Evolutionary conservation across 2,113 vertebrate genomes (phyloP).

Genomic region (Eubucco bourcierii): DNA sequence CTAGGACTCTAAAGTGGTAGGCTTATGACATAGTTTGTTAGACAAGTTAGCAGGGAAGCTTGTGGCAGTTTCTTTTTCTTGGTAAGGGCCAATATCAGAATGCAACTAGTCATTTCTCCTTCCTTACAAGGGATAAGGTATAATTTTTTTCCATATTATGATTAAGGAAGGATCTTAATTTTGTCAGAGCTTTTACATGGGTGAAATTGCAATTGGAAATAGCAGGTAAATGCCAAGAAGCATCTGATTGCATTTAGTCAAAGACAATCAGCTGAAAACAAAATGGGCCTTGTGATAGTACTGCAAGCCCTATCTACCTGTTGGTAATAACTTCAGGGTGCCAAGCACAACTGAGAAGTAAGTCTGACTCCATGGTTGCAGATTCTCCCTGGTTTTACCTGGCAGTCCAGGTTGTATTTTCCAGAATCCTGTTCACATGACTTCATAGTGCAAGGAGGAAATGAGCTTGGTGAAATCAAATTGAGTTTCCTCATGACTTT

Average conservation of each 20-base stretch:
- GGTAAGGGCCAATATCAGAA: not conserved
- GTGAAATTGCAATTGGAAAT: not conserved
- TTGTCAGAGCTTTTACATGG: not conserved
- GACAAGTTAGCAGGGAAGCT: not conserved
- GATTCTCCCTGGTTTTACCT: not conserved
- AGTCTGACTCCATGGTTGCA: not conserved
- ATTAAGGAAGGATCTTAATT: not conserved
- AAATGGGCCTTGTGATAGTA: not conserved
- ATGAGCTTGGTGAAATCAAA: not conserved
- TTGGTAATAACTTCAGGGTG: not conserved
- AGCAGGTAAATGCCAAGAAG: not conserved
- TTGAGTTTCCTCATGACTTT: fast-evolving
- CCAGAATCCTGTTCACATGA: not conserved
- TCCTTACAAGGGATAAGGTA: not conserved
- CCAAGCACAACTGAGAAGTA: not conserved
- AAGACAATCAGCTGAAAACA: not conserved
- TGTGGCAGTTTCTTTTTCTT: not conserved
- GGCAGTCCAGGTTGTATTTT: not conserved
- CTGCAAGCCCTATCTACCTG: not conserved
- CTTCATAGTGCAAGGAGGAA: not conserved
- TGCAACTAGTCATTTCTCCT: fast-evolving
- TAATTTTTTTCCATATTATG: fast-evolving
- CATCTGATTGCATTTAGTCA: not conserved
- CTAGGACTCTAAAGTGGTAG: not conserved
- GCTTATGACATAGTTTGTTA: not conserved